phyloP scores from a whole-genome alignment of 2,888 invertebrate genomes.

The Epsilonema sp. region DNA sequence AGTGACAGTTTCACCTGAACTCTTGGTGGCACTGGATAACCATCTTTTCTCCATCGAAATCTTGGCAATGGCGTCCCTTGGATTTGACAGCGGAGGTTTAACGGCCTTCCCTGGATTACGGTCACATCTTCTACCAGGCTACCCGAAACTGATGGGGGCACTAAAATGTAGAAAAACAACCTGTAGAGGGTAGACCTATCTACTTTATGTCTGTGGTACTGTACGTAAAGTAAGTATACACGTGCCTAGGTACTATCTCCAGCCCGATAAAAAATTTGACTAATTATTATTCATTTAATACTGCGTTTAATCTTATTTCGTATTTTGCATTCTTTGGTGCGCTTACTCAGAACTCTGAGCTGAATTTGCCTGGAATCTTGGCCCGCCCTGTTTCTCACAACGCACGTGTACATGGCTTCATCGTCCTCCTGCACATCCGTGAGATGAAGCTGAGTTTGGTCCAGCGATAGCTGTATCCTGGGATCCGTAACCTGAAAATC shows the following conservation, averaged over 20 bases:
- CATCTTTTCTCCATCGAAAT: constrained; percentile 36
- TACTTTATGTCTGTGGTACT: too few species aligned
- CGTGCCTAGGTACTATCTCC: too few species aligned
- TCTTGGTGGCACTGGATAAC: constrained; percentile 10
- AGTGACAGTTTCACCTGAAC: constrained; percentile 14
- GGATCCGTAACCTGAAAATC: constrained; percentile 12
- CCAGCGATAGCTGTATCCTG: constrained; percentile 16
- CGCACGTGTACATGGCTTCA: constrained; percentile 19
- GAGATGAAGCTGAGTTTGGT: constrained; percentile 26
- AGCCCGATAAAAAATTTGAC: too few species aligned
- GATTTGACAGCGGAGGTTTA: constrained; percentile 38
- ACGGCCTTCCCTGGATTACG: constrained; percentile 37
- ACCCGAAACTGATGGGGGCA: too few species aligned
- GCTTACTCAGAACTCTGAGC: neutral
- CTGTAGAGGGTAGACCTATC: too few species aligned
- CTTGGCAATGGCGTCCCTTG: constrained; percentile 37
- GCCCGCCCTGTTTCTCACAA: constrained; percentile 25
- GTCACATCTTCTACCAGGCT: constrained; percentile 15
- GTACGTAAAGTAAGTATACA: too few species aligned
- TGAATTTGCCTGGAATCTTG: constrained; percentile 8
- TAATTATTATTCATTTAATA: too few species aligned
- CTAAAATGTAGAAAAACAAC: too few species aligned
- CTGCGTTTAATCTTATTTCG: too few species aligned
- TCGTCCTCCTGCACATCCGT: constrained; percentile 28
- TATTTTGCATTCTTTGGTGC: too few species aligned